phyloP scores from a whole-genome alignment of 2,113 vertebrate genomes.

The Oryzias celebensis region DNA sequence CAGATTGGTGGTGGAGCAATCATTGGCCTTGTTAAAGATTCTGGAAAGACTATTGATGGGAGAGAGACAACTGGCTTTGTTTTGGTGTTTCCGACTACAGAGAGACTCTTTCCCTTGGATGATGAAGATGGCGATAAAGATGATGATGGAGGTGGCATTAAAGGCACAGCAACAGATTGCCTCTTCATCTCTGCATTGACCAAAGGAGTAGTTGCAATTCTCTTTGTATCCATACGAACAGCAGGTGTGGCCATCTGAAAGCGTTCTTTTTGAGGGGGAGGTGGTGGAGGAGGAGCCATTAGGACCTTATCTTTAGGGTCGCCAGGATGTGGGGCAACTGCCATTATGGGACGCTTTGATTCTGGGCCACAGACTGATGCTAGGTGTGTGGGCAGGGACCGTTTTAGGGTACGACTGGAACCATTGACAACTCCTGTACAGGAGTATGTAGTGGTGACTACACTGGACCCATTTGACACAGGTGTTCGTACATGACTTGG shows the following conservation, averaged over 20 bases:
- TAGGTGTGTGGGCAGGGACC: conserved; percentile 43
- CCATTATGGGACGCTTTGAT: conserved; percentile 69
- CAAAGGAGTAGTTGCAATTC: conserved; percentile 56
- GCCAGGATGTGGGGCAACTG: conserved; percentile 61
- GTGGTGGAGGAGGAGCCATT: conserved; percentile 72
- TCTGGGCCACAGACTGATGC: conserved; percentile 51
- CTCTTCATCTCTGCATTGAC: conserved; percentile 61
- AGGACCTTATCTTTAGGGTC: conserved; percentile 66
- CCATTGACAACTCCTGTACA: neutral
- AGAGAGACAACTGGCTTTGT: conserved; percentile 59
- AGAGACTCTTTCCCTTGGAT: conserved; percentile 58
- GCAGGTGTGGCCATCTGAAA: conserved; percentile 61
- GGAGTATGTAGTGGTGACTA: conserved; percentile 10
- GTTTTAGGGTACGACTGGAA: conserved; percentile 48
- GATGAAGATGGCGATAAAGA: conserved; percentile 28
- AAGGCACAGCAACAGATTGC: conserved; percentile 60
- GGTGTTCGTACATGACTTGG: conserved; percentile 5
- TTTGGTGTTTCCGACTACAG: conserved; percentile 47
- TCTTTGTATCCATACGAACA: conserved; percentile 61
- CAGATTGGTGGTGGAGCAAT: conserved; percentile 55
- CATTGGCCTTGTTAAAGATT: conserved; percentile 56
- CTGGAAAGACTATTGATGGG: conserved; percentile 65
- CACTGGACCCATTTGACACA: conserved; percentile 20
- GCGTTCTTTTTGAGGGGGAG: conserved; percentile 63
- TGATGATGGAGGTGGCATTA: conserved; percentile 52